Evolutionary conservation across 2,797 vertebrate species (phyloP), one percentile per base, ranked within the genome.

Genomic region (Cichlasoma orientale): DNA sequence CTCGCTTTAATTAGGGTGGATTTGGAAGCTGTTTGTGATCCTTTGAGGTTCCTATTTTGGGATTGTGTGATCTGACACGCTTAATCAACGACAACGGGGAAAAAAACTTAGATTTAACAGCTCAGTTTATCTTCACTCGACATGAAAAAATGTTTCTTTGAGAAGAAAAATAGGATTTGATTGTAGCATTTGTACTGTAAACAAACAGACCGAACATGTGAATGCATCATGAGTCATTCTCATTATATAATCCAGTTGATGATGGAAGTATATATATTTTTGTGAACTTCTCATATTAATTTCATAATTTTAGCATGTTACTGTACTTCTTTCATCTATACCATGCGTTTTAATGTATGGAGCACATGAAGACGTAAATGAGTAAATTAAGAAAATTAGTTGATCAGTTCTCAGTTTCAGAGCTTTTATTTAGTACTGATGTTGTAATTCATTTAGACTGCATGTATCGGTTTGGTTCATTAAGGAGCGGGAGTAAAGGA

Each of bases 31-130:
- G 66, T 58, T 53, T 54, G 41, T 0, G 25, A 82, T 86, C 47
- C 54, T 83, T 41, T 23, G 79, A 81, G 72, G 75, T 33, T 44
- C 21, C 77, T 88, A 92, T 90, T 90, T 74, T 86, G 19, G 59
- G 72, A 70, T 1, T 14, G 31, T 58, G 36, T 72, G 75, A 78
- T 85, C 56, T 83, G 58, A 84, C 85, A 36, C 78, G 82, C 31
- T 85, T 82, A 80, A 68, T 83, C n/a, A 68, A 44, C 5, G 4
- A 56, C 25, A 3, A 79, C 23, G 16, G 70, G 56, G 0, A 31
- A 27, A 27, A 27, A 31, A 27, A 3, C 1, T 19, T 7, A 2
- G 36, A 27, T 59, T 66, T n/a, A 72, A 16, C 29, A 1, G 18
- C 2, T 8, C 12, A 59, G 53, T 47, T 81, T 27, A 57, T 79